Base-by-base conservation (phyloP, 2,888 invertebrate species). In the Tricholauxania praeusta region DNA sequence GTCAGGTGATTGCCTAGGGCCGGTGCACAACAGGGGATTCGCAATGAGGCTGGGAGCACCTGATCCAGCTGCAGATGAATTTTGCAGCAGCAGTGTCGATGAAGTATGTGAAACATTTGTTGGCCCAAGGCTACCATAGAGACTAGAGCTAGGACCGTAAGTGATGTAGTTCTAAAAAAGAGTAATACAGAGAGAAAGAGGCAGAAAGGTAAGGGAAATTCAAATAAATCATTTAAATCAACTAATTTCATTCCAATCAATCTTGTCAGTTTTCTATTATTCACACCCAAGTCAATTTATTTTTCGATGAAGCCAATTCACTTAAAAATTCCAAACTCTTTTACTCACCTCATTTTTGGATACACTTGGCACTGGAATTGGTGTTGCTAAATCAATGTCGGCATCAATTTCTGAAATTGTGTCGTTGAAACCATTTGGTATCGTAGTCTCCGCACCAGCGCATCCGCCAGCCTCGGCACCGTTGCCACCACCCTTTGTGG, bases 321-420 rank as follows among this genome's bases (percentile, higher is more conserved):
- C 14, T 15, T 39, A 39, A 39, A 39, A 39, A 39, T 6, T 39
- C 39, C 10, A 7, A 39, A 39, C 39, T 39, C 39, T 10, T 39
- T 39, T 39, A 81, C 82, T 82, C 79, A 88, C 87, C 83, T 87
- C 87, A 74, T 84, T 86, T 77, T 85, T 85, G 39, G 87, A 87
- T n/a, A 87, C 86, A 76, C 86, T 87, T 71, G 89, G 89, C 72
- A 90, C 88, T 49, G 89, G 90, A 64, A 90, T 88, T 47, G 91
- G 89, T 5, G 82, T 81, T 73, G 91, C 90, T 71, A 93, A 88
- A 84, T 92, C 92, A 78, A 92, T 92, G 84, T 93, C 92, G 22
- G 91, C 92, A 83, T 93, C 93, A 76, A 93, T 91, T 88, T 96
- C 96, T 79, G 95, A 95, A 88, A 96, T 94, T 84, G 94, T 94